Evolutionary conservation across 2,113 vertebrate genomes (phyloP).

Genomic region (Dicaeum eximium): DNA sequence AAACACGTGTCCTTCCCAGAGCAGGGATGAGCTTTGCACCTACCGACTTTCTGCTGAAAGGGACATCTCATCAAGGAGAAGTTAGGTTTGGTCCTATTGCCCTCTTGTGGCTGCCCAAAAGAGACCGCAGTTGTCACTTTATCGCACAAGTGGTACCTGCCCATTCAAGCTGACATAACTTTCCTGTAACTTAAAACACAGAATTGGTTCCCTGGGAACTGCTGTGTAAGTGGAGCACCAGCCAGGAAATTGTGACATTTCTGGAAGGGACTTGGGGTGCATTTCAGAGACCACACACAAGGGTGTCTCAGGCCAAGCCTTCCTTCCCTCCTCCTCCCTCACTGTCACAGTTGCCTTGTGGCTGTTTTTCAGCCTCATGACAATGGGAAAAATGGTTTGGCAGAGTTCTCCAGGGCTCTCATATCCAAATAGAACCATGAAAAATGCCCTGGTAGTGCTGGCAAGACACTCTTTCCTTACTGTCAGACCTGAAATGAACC

Average conservation of each 20-base stretch:
- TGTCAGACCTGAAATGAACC: neutral
- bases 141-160: neutral
- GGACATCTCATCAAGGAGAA: neutral
- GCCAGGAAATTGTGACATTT: neutral
- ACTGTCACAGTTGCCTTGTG: neutral
- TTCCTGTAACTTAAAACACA: neutral
- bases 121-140: neutral
- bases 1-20: accelerated
- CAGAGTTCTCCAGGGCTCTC: neutral
- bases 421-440: neutral
- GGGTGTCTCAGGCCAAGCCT: neutral
- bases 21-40: neutral
- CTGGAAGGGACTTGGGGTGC: neutral
- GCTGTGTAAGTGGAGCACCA: neutral
- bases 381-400: neutral
- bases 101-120: constrained; percentile 55
- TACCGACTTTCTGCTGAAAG: neutral
- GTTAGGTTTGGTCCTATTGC: constrained; percentile 43
- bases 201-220: neutral
- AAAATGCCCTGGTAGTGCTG: neutral
- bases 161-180: neutral
- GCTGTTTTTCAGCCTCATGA: neutral
- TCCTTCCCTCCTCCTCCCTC: neutral
- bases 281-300: neutral
- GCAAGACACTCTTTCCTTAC: neutral